Conservation (phyloP, 2,113 vertebrate genomes). For the Trachemys scripta region DNA sequence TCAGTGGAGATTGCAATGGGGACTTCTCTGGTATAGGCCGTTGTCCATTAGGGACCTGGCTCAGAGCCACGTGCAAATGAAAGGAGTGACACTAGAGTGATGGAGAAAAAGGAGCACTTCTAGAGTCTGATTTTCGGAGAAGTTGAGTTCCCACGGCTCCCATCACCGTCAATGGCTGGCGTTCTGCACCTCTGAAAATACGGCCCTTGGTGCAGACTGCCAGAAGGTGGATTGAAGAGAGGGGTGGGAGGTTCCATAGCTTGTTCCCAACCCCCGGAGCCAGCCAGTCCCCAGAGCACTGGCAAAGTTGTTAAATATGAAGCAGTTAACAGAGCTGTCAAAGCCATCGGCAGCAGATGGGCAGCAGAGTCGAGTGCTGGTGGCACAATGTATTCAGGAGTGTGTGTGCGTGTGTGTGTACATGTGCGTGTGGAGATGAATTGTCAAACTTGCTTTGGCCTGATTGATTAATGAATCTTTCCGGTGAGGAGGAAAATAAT, state of each 20-base stretch:
- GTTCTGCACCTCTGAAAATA: not conserved
- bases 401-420: not conserved
- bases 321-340: slow-evolving; percentile 56
- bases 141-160: not conserved
- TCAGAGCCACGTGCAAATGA: not conserved
- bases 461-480: slow-evolving; percentile 90
- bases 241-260: not conserved
- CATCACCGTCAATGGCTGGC: slow-evolving; percentile 4
- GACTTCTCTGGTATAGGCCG: not conserved
- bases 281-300: not conserved
- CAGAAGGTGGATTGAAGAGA: slow-evolving; percentile 2
- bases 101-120: not conserved
- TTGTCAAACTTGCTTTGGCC: slow-evolving; percentile 81
- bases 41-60: not conserved
- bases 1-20: not conserved
- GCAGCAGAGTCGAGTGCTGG: slow-evolving; percentile 73
- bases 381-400: slow-evolving; percentile 80
- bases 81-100: not conserved
- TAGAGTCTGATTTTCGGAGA: not conserved
- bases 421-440: accelerated
- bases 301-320: not conserved
- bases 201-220: not conserved
- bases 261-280: not conserved
- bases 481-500: slow-evolving; percentile 72
- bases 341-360: slow-evolving; percentile 58